A percentile compares a stretch with the other conserved stretches of the same genome.
phyloP scores from a whole-genome alignment of 2,888 invertebrate species.

The Xanthorhoe spadicearia region DNA sequence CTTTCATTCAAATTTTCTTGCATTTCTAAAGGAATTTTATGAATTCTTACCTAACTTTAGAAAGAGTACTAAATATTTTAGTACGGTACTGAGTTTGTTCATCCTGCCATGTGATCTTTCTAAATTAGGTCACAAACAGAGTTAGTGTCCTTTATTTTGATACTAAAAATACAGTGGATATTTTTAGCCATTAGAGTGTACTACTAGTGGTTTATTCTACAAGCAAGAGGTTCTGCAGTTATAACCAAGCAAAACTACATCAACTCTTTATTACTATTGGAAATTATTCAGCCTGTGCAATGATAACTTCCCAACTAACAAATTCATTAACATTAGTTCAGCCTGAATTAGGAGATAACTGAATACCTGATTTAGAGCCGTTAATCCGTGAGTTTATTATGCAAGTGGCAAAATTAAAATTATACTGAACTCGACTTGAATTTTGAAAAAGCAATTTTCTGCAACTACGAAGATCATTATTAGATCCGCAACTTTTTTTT shows the following conservation, averaged over 20 bases:
- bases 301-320: slow-evolving; percentile 4
- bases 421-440: too few species aligned
- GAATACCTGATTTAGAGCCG: slow-evolving; percentile 1
- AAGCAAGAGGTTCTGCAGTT: too few species aligned
- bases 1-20: background rate
- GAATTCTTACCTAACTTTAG: background rate
- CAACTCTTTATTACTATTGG: background rate
- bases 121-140: background rate
- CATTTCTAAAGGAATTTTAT: background rate
- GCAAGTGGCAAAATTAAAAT: too few species aligned
- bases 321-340: slow-evolving; percentile 9
- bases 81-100: background rate
- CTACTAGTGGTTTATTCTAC: too few species aligned
- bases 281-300: background rate
- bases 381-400: too few species aligned
- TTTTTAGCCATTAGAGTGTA: too few species aligned
- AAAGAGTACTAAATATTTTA: slow-evolving; percentile 1
- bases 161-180: background rate
- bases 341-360: slow-evolving; percentile 8
- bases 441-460: too few species aligned
- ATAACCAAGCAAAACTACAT: background rate
- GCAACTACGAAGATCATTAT: too few species aligned
- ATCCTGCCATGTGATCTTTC: background rate
- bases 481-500: too few species aligned
- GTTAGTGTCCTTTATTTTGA: background rate